A percentile compares a stretch with the other conserved stretches of the same genome.
phyloP scores from a whole-genome alignment of 2,888 invertebrate genomes.

The Drosophila meridiana region DNA sequence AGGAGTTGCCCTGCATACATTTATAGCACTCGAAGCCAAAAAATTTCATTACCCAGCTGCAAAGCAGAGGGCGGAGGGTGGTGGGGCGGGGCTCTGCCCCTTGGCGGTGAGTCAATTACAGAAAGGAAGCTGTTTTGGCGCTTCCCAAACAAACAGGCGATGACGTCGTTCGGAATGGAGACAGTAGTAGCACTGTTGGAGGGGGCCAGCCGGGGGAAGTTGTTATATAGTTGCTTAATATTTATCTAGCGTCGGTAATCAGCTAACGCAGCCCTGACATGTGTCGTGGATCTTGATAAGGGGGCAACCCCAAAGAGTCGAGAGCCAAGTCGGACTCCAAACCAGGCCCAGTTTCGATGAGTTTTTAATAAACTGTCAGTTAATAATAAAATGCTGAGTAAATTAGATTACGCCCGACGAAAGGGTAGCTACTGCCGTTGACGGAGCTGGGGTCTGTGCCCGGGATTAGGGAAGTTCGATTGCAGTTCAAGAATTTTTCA shows the following conservation, averaged over 20 bases:
- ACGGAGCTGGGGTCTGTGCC: not conserved
- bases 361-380: constrained; percentile 77
- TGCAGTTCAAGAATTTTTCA: constrained; percentile 23
- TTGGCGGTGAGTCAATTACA: constrained; percentile 73
- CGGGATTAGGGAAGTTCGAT: constrained; percentile 16
- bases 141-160: constrained; percentile 44
- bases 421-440: constrained; percentile 18
- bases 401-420: constrained; percentile 41
- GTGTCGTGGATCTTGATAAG: constrained; percentile 74
- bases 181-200: constrained; percentile 7
- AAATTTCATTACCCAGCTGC: constrained; percentile 62
- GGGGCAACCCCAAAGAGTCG: constrained; percentile 33
- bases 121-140: constrained; percentile 64
- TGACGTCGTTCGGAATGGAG: constrained; percentile 53
- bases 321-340: constrained; percentile 43
- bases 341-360: constrained; percentile 54
- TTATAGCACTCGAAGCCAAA: constrained; percentile 66
- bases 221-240: constrained; percentile 67
- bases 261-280: constrained; percentile 64
- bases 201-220: constrained; percentile 34
- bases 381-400: constrained; percentile 67
- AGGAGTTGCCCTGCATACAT: constrained; percentile 45
- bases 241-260: constrained; percentile 70
- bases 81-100: constrained; percentile 43
- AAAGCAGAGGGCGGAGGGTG: not conserved